A percentile compares a stretch with the other conserved stretches of the same genome.
Conservation (phyloP, 2,888 invertebrate species). For the Scaptomyza parva region DNA sequence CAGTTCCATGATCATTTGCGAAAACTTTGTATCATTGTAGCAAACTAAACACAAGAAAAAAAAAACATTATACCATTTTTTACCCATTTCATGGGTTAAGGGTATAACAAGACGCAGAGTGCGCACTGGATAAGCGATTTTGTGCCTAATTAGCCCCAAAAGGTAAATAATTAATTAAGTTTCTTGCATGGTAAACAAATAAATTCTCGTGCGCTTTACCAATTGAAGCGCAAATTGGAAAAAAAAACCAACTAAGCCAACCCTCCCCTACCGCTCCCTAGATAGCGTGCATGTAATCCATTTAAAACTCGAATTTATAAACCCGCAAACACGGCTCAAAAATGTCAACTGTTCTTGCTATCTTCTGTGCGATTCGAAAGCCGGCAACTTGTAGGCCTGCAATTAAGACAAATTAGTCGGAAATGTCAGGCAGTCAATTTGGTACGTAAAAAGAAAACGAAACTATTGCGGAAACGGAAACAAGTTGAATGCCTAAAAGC, state of each 20-base stretch:
- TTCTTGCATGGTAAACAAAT: slow-evolving; percentile 40
- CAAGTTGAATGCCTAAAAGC: slow-evolving; percentile 53
- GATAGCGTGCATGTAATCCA: slow-evolving; percentile 65
- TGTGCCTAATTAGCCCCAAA: slow-evolving; percentile 66
- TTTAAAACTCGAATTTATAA: slow-evolving; percentile 45
- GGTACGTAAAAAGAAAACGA: not conserved
- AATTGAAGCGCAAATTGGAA: slow-evolving; percentile 14
- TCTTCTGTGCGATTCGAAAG: slow-evolving; percentile 34
- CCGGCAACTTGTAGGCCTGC: slow-evolving; percentile 24
- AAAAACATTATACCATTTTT: no score
- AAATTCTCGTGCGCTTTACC: slow-evolving; percentile 36
- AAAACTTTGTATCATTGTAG: slow-evolving; percentile 33
- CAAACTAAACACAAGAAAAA: not conserved
- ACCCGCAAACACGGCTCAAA: slow-evolving; percentile 52
- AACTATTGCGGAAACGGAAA: slow-evolving; percentile 30
- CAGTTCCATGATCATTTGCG: slow-evolving; percentile 40
- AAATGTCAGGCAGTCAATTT: slow-evolving; percentile 55
- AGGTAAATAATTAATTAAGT: slow-evolving; percentile 71
- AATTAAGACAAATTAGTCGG: slow-evolving; percentile 76
- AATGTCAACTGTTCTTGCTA: slow-evolving; percentile 70
- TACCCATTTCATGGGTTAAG: no score
- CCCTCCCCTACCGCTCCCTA: not conserved
- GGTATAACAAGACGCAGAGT: slow-evolving; percentile 46
- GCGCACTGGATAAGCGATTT: slow-evolving; percentile 65
- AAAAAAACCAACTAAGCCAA: not conserved